These are phyloP conservation scores for Raphicerus campestris DNA, from an alignment of 2,113 vertebrate genomes.

Conservation along the genomic window DNA sequence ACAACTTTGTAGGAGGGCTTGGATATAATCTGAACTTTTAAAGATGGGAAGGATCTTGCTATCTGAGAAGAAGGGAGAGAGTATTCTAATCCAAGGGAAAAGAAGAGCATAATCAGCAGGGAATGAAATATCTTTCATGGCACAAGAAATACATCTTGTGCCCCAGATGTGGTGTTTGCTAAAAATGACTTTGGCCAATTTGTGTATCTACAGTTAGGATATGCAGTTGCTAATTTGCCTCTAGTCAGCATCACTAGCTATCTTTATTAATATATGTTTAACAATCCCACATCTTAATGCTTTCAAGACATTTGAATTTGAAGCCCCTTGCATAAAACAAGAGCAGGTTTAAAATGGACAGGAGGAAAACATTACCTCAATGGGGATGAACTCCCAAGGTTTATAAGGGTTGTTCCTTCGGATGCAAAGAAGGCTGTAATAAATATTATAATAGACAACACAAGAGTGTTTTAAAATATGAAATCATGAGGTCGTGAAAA, in stretches of 20 bases:
- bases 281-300: background rate
- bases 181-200: background rate
- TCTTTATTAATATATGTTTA: background rate
- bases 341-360: background rate
- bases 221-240: background rate
- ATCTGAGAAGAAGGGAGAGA: background rate
- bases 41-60: background rate
- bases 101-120: background rate
- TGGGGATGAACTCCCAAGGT: background rate
- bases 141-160: background rate
- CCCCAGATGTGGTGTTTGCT: background rate
- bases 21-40: background rate
- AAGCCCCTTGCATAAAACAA: background rate
- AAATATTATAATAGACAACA: background rate
- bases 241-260: background rate
- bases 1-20: background rate
- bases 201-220: background rate
- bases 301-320: background rate
- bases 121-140: background rate
- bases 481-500: background rate
- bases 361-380: background rate
- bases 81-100: background rate
- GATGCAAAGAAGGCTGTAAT: background rate
- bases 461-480: background rate
- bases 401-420: background rate